These are phyloP conservation scores for Mirounga angustirostris DNA, from an alignment of 2,113 vertebrate species.

Conservation along the genomic window DNA sequence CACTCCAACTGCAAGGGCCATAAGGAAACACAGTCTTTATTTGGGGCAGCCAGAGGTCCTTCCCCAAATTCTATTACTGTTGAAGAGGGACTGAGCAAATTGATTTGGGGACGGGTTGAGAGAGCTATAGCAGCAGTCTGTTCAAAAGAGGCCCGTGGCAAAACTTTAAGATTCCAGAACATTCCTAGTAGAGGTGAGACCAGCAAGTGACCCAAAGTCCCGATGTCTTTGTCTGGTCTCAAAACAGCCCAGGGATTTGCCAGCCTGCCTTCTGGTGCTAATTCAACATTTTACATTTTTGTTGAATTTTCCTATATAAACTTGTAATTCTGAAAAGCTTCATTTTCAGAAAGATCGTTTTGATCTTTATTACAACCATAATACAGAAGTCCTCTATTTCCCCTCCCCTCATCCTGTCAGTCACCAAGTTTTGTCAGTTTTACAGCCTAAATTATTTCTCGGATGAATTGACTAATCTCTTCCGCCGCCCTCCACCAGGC, in stretches of 20 bases:
- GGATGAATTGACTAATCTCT: neutral
- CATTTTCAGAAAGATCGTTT: neutral
- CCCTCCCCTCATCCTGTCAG: neutral
- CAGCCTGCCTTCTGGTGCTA: neutral
- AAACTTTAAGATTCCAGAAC: neutral
- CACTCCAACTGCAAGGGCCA: neutral
- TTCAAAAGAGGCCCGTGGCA: neutral
- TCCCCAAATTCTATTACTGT: neutral
- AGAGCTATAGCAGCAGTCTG: neutral
- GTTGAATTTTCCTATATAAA: neutral
- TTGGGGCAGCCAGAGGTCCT: neutral
- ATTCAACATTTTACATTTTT: neutral
- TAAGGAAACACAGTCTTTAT: neutral
- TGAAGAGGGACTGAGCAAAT: neutral
- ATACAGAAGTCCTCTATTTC: neutral
- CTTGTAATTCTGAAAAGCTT: neutral
- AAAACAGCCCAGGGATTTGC: neutral
- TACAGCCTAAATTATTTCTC: neutral
- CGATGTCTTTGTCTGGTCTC: neutral
- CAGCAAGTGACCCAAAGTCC: neutral
- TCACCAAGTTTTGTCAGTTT: neutral
- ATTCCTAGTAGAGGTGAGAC: neutral
- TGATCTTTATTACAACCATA: neutral
- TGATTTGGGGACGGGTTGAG: neutral
- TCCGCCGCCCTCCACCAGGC: accelerated